Evolutionary conservation across 2,797 vertebrate species (phyloP), one percentile per base, ranked within the genome.

Genomic region (Tiaroga cobitis): DNA sequence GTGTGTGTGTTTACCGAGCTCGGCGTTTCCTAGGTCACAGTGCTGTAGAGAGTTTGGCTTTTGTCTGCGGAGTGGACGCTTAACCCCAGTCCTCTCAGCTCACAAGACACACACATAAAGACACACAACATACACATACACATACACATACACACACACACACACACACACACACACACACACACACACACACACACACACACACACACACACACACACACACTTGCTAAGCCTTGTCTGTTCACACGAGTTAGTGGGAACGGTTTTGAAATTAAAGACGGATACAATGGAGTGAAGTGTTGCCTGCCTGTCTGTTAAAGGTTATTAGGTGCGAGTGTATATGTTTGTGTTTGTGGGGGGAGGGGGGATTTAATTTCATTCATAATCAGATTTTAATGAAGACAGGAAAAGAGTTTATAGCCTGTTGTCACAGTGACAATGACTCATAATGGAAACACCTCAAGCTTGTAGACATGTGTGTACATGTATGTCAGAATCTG

Each of bases 21-120:
- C 79, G 1, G 95, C 95, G 96, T 97, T 97, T 96, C 96, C 96
- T 96, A 96, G 96, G 96, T 97, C 96, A 96, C 96, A 95, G 93
- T 93, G 95, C 95, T 95, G 95, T 90, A 87, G 72, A 92, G 93
- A 90, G 91, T 93, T 92, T 91, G 87, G 91, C 84, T 93, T 94
- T 94, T 95, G 94, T 94, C 93, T 94, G 91, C 90, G 89, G 92
- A 92, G 90, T 93, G 88, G 89, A 93, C 93, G 94, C 92, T 95
- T 94, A 95, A 92, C 94, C 91, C 90, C 87, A 86, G 88, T 90
- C 72, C 56, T 90, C 88, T 89, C 85, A 86, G 88, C 89, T 89
- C 85, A 86, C 85, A 90, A 87, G 87, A 90, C 81, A 80, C 87
- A 81, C 88, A 90, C 86, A 88, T 87, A 85, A 84, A 79, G 69